Evolutionary conservation across 1,140 invertebrate genomes (phyloP), one percentile per base, ranked within the genome.

Genomic region (Brachionus rotundiformis): DNA sequence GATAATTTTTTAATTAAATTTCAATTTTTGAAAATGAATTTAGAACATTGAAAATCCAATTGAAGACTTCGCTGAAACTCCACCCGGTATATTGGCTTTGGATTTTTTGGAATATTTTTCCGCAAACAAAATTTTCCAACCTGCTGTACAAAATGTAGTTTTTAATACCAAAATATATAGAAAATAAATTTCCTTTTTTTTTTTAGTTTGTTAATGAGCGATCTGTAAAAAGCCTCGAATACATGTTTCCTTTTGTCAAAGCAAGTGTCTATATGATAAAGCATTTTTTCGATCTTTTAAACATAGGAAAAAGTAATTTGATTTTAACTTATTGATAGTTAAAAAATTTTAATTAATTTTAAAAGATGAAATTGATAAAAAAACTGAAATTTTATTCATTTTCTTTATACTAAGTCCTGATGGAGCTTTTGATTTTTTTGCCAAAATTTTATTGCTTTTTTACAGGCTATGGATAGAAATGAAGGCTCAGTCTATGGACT

Each of bases 401-500:
- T 25, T 79, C 23, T 79, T 79, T 27, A 79, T 49, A 3, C 54
- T 79, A 13, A 63, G 36, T 59, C 29, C 47, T 29, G 76, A 79
- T 39, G 76, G 76, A 29, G 59, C 47, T 31, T 29, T 79, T 19
- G 76, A 79, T 23, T 79, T 79, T 79, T 79, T 79, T 59, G 16
- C 31, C 3, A 79, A 59, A 61, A 39, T 36, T 39, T 63, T 79
- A 23, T 79, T 44, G 76, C 23, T 79, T 25, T 79, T 79, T 59
- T 49, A 79, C 3, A n/a, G 47, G 0, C 36, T 79, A 0, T 79
- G 76, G 76, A 41, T 79, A 10, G 76, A 79, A 33, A 79, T 79
- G 76, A 79, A 79, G n/a, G 76, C 76, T 23, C 76, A 79, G 47
- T 33, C 76, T 23, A 39, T 79, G 31, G 76, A 79, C 10, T 79